Conservation (phyloP, 2,113 vertebrate species). For the Corynorhinus townsendii region DNA sequence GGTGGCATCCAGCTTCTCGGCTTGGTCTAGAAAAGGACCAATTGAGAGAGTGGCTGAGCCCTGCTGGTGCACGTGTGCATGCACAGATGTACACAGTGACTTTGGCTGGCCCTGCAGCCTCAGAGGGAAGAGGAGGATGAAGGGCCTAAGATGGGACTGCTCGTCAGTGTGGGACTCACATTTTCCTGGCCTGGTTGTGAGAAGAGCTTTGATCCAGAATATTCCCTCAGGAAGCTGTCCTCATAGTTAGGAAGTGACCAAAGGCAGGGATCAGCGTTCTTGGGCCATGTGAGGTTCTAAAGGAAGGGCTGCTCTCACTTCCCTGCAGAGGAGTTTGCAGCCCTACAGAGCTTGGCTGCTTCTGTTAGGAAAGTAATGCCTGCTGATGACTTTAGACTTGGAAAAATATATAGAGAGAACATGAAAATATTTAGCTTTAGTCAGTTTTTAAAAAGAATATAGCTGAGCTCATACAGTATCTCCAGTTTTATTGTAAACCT, state of each 20-base stretch:
- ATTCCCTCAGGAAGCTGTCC: background rate
- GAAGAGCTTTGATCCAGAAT: background rate
- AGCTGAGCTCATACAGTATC: background rate
- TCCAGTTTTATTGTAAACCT: background rate
- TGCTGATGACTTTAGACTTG: background rate
- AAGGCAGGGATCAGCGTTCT: background rate
- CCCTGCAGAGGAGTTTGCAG: background rate
- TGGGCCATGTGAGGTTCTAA: background rate
- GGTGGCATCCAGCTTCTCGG: background rate
- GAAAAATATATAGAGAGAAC: background rate
- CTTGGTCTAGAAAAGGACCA: background rate
- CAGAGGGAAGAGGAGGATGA: background rate
- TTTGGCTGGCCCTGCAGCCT: background rate
- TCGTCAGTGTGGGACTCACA: background rate
- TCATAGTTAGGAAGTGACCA: background rate
- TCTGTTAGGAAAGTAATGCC: background rate
- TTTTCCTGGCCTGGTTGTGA: background rate
- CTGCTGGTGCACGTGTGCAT: background rate
- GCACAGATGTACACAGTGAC: background rate
- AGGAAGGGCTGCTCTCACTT: background rate
- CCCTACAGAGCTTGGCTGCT: background rate
- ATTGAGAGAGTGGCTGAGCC: background rate
- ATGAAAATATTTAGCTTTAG: background rate
- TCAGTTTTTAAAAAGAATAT: background rate
- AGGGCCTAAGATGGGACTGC: background rate